Base-by-base conservation (phyloP, 2,113 vertebrate species). In the Odocoileus virginianus region DNA sequence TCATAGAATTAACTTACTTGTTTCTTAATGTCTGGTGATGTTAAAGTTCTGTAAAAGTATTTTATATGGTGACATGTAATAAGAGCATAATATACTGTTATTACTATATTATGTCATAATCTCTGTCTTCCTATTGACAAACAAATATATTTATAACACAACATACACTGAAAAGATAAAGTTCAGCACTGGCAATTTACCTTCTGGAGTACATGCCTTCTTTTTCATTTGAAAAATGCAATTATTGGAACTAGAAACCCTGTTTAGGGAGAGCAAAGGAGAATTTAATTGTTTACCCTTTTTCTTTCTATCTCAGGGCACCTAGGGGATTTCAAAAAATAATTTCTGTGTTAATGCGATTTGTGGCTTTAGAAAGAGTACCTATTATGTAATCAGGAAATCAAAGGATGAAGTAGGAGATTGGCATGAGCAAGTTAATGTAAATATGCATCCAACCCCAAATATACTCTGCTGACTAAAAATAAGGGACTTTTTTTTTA, bases 261-360 rank as follows among this genome's bases (percentile, higher is more conserved):
- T 19, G 6, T 19, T 74, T 21, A 83, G 16, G 55, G 17, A 60
- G 23, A 91, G 33, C 12, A 86, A 71, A 84, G 57, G 47, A 67
- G n/a, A 95, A 87, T 84, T 85, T 95, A 95, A 93, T 92, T 91
- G 9, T 82, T 96, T 47, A 50, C 17, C 58, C 10, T 67, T 95
- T 71, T 27, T 36, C n/a, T 87, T 94, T 93, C 30, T 28, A 55
- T 36, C 8, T 89, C 52, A 64, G 30, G 33, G 55, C n/a, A 30
- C 33, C 19, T n/a, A 52, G 21, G 36, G 8, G 1, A 85, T 27
- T 87, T 79, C 3, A 40, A 71, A 87, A 76, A 43, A 43, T 50
- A 43, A 17, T 79, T 91, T 90, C 36, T 54, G 7, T 21, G 30
- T 5, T 86, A 93, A 94, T 89, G 60, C 0, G 13, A 40, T 83